Base-by-base conservation (phyloP, 2,888 invertebrate species). In the Peribatodes rhomboidaria region DNA sequence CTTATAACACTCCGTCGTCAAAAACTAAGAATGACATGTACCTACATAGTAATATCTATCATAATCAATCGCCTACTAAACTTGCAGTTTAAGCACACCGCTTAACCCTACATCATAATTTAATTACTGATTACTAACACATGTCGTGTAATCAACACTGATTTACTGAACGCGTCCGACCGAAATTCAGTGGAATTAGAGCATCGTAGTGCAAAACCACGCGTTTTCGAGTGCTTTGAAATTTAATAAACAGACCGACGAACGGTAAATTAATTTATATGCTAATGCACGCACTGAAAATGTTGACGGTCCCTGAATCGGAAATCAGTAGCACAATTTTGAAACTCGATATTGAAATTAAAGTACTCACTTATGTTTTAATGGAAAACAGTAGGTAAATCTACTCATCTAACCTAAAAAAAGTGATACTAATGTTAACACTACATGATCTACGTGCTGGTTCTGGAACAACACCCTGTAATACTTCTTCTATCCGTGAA, bases 261-360 rank as follows among this genome's bases (percentile, higher is more conserved):
- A 46, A 57, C 44, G 35, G 49, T 16, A 55, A 61, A 68, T 64
- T 55, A 61, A 68, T 68, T 68, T 64, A 68, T 58, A 68, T 68
- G 67, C 61, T 64, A 68, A 68, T 67, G 39, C 11, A 62, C 61
- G 44, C 59, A 59, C 59, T 44, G 59, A 59, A 59, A 59, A 59
- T 60, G 31, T 27, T 53, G 53, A 46, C 60, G 27, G 20, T 33
- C 33, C 31, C 14, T 7, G 41, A 39, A 27, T 27, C 14, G 54
- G 27, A 54, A 54, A 54, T 54, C 22, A 31, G 14, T 44, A 31
- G 18, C 27, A 27, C n/a, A 14, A 44, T 44, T 42, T 42, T 18
- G 42, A 10, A 46, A 22, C 44, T 44, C 13, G 13, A 27, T 57
- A 31, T 49, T 46, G 35, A 16, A 41, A 41, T 16, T 56, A 27